Evolutionary conservation across 2,113 vertebrate species (phyloP).

Genomic region (Sylvilagus bachmani): DNA sequence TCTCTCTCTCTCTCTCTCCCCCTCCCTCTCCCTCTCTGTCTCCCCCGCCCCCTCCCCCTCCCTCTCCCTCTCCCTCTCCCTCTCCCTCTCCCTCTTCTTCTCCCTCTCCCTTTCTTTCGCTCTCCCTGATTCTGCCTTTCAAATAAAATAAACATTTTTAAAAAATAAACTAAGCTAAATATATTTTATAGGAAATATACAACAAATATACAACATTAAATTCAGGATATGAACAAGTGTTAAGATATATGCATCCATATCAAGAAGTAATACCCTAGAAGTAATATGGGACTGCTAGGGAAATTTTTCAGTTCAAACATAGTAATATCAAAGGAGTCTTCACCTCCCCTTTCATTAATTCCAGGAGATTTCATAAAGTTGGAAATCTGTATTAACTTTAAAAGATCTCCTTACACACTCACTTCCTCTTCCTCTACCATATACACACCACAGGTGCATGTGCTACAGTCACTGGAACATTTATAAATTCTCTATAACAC

Average conservation of each 20-base stretch:
- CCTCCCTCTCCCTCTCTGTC: too few species aligned
- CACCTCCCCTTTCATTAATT: slow-evolving; percentile 10
- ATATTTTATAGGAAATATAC: neutral
- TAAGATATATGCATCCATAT: neutral
- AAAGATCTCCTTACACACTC: neutral
- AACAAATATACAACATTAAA: slow-evolving; percentile 26
- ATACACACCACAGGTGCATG: neutral
- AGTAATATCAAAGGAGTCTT: neutral
- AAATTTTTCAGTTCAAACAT: slow-evolving; percentile 47
- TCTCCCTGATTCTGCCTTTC: too few species aligned
- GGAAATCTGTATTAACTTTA: slow-evolving; percentile 44
- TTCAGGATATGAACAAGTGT: neutral
- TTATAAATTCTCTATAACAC: slow-evolving; percentile 40
- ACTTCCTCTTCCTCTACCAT: neutral
- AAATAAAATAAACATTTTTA: too few species aligned
- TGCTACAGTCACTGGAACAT: slow-evolving; percentile 11
- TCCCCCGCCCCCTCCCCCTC: too few species aligned
- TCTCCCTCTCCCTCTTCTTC: too few species aligned
- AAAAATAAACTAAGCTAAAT: neutral
- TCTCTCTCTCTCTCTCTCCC: too few species aligned
- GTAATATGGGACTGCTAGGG: slow-evolving; percentile 5
- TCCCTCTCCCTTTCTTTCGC: too few species aligned
- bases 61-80: too few species aligned
- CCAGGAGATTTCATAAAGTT: neutral
- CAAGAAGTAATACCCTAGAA: neutral